Evolutionary conservation across 1,140 invertebrate species (phyloP), one percentile per base, ranked within the genome.

Genomic region (Drosophila mauritiana): DNA sequence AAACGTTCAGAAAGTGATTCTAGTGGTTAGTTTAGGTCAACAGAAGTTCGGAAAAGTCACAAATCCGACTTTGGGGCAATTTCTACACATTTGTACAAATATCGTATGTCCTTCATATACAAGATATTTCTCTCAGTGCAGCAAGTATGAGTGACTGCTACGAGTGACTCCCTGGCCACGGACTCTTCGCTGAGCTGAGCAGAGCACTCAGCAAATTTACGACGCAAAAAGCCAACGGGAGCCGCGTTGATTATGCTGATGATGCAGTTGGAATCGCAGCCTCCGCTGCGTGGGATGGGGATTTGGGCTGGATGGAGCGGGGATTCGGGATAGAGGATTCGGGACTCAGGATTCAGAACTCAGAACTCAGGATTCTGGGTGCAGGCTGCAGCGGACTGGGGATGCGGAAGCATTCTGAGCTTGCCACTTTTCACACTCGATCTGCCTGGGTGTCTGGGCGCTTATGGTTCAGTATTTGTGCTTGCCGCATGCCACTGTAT

Each of bases 391-490:
- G 15, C 25, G 17, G 39, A 42, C 52, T n/a, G 43, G 65, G 45
- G 25, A 54, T 12, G 51, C 17, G 34, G 49, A 31, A 22, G 36
- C 25, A 57, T 31, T 73, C 52, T 31, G 70, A 83, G 77, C 75
- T 82, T 88, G 84, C 84, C 85, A 88, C 80, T 88, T 88, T 88
- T 89, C 84, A 88, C 83, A 88, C 83, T 88, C 83, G 84, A 88
- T 88, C 83, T 75, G 75, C 55, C 46, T 54, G 61, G 58, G 57
- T 76, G 42, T 64, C 36, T 54, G 65, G 40, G 36, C 40, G 68
- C 45, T 67, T 81, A 67, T 82, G 79, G 46, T 59, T 64, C 63
- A 85, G 73, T 90, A 73, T 83, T 73, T 78, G 54, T 70, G 48
- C 69, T 63, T 70, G 68, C 52, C 55, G 49, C 69, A 80, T 90